Percentiles rank a stretch among this genome's conserved stretches.
Evolutionary conservation across 2,113 vertebrate genomes (phyloP).

Genomic region (Otocyon megalotis): DNA sequence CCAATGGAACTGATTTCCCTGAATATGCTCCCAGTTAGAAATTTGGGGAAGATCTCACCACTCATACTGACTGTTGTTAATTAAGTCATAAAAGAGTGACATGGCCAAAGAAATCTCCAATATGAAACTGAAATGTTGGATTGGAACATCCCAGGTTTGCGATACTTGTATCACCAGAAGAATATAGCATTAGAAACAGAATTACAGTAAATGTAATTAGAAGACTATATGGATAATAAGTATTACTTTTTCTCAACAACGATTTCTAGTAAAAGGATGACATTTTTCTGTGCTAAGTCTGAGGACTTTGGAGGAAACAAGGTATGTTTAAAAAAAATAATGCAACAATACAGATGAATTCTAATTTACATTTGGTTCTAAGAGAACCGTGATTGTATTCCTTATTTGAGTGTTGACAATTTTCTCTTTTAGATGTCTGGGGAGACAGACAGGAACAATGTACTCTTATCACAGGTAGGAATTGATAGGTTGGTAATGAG

Average conservation of each 20-base stretch:
- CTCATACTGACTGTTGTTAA: background rate
- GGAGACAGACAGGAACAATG: background rate
- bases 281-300: background rate
- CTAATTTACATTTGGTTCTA: background rate
- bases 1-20: background rate
- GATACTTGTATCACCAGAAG: background rate
- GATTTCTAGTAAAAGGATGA: background rate
- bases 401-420: background rate
- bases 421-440: background rate
- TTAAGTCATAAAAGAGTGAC: background rate
- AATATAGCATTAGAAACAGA: background rate
- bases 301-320: background rate
- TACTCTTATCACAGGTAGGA: background rate
- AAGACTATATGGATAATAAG: background rate
- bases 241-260: background rate
- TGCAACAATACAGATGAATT: background rate
- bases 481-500: background rate
- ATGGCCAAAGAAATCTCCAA: background rate
- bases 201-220: background rate
- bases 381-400: background rate
- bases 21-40: background rate
- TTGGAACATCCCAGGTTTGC: background rate
- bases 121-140: background rate
- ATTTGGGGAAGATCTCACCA: background rate
- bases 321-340: background rate